Base-by-base conservation (phyloP, 2,888 invertebrate species). In the Eurois occulta region DNA sequence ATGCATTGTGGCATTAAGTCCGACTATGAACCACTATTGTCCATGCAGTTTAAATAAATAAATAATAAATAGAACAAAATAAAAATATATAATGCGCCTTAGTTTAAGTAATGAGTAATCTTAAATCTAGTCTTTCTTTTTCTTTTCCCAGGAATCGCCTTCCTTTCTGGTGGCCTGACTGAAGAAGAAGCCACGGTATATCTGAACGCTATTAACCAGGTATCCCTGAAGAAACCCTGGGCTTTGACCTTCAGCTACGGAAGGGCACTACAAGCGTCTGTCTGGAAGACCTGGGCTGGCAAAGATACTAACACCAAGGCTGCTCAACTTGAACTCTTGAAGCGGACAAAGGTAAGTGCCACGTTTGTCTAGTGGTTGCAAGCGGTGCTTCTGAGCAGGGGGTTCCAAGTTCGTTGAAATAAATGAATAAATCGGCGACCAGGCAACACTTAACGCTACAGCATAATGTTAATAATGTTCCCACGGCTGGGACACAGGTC, bases 101-200 rank as follows among this genome's bases (percentile, higher is more conserved):
- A n/a, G n/a, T n/a, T n/a, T n/a, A n/a, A n/a, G 10, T 62, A 35
- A n/a, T 10, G 4, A 41, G 6, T 28, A 6, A 2, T 24, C 32
- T n/a, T 13, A 72, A 62, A 10, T 48, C n/a, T 64, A 18, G 0
- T 38, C n/a, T n/a, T 64, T 4, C n/a, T 28, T 88, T n/a, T 64
- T 4, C n/a, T 28, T 88, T 11, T 5, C 89, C 38, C 90, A 98
- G 99, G 99, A 81, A 97, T 99, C 81, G 98, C 98, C 74, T 99
- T 99, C 98, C 97, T 99, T 91, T 99, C 99, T 83, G 99, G 99
- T 83, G 99, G 99, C 74, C 99, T 99, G 94, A 99, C 99, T 52
- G 99, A 99, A 95, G 99, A 99, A 94, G 99, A 99, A 90, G 99
- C 99, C 8, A 98, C 99, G 0, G 97, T 99, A 68, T 99, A 99